phyloP scores from a whole-genome alignment of 2,797 vertebrate genomes.

The Tauraco hartlaubi region DNA sequence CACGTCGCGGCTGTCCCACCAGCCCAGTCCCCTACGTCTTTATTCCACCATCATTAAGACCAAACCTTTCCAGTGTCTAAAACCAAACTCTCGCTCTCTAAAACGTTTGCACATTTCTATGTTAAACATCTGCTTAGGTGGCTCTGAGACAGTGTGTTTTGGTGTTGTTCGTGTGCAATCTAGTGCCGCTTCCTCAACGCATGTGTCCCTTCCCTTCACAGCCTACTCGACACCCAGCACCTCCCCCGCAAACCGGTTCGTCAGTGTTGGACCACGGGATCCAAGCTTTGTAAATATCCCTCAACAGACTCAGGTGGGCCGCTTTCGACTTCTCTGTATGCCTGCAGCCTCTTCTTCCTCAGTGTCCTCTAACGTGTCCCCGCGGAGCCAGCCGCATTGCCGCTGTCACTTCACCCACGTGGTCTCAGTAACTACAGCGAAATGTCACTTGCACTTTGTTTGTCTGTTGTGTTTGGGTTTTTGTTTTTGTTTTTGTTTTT shows the following conservation, averaged over 20 bases:
- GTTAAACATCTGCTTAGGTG: slow-evolving; percentile 79
- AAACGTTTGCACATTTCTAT: slow-evolving; percentile 77
- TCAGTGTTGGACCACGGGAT: slow-evolving; percentile 98
- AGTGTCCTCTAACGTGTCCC: slow-evolving; percentile 69
- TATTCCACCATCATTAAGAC: background rate
- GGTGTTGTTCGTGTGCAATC: slow-evolving; percentile 84
- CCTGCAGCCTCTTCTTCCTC: slow-evolving; percentile 75
- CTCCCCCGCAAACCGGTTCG: slow-evolving; percentile 97
- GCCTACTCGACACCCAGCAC: slow-evolving; percentile 99
- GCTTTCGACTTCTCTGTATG: slow-evolving; percentile 84
- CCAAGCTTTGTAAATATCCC: slow-evolving; percentile 99
- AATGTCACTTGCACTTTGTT: slow-evolving; percentile 68
- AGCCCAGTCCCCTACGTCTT: background rate
- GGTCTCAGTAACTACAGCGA: slow-evolving; percentile 71
- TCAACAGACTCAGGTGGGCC: slow-evolving; percentile 98
- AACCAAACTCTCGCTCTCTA: slow-evolving; percentile 75
- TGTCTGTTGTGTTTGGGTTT: slow-evolving; percentile 44
- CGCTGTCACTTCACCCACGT: slow-evolving; percentile 72
- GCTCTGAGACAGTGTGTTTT: slow-evolving; percentile 81
- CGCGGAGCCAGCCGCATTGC: slow-evolving; percentile 64
- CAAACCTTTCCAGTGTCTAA: slow-evolving; percentile 37
- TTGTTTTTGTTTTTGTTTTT: slow-evolving; percentile 46
- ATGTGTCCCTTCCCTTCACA: slow-evolving; percentile 88
- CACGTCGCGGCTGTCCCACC: background rate
- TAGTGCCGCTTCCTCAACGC: slow-evolving; percentile 87